Conservation (phyloP, 2,113 vertebrate genomes). For the Sinocyclocheilus anophthalmus region DNA sequence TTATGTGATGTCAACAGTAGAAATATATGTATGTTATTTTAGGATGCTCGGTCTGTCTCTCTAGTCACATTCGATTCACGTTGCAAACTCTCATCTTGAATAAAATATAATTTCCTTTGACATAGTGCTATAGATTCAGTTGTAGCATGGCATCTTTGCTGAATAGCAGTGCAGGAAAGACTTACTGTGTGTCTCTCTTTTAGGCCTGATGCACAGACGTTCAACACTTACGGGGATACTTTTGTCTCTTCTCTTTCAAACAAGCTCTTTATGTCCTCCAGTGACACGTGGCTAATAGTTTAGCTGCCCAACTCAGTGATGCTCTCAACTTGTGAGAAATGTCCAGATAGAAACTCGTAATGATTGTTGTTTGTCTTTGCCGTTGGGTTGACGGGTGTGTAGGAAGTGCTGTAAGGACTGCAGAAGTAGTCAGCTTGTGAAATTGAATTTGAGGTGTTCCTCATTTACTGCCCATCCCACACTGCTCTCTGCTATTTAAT, state of each 20-base stretch:
- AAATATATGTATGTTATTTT: neutral
- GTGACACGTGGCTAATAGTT: neutral
- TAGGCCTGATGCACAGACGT: neutral
- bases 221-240: neutral
- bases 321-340: neutral
- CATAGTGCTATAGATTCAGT: neutral
- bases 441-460: conserved; percentile 3
- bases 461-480: conserved; percentile 51
- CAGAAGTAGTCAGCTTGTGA: conserved; percentile 45
- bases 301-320: neutral
- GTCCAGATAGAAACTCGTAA: neutral
- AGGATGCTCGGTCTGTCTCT: neutral
- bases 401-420: conserved; percentile 32
- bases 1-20: no score
- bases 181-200: neutral
- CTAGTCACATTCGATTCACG: neutral
- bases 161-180: neutral
- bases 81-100: neutral
- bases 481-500: conserved; percentile 71
- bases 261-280: neutral
- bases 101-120: neutral
- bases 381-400: neutral
- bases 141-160: neutral
- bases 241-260: neutral
- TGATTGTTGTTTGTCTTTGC: conserved; percentile 3